These are phyloP conservation scores for Geodia barretti DNA, from an alignment of 37 sponge, comb jelly and placozoan genomes.

Conservation along the genomic window DNA sequence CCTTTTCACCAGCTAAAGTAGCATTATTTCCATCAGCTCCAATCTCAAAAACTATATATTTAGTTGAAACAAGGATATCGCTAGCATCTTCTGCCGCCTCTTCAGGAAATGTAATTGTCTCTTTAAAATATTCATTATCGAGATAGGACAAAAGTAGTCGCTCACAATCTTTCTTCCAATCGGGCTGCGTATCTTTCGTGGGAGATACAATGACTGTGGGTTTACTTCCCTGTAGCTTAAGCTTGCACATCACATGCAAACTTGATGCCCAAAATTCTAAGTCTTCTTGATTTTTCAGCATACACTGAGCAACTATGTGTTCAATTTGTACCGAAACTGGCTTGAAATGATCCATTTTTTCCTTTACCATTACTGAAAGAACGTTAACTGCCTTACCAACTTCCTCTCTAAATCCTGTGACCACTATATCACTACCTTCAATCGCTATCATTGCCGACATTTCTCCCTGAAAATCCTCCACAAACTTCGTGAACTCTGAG, in stretches of 20 bases:
- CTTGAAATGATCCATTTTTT: not conserved
- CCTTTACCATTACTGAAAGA: not conserved
- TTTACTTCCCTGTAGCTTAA: too few species aligned
- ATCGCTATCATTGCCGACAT: not conserved
- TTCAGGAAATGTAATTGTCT: not conserved
- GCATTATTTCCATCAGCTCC: not conserved
- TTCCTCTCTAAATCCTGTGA: not conserved
- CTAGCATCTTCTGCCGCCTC: not conserved
- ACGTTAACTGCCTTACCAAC: not conserved
- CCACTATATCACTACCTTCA: not conserved
- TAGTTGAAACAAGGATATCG: not conserved
- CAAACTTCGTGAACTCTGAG: not conserved
- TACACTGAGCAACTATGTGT: not conserved
- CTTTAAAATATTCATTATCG: not conserved
- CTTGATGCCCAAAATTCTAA: not conserved
- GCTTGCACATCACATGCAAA: not conserved
- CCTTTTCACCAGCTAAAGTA: constrained; percentile 2
- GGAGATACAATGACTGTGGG: not conserved
- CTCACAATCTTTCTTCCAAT: not conserved
- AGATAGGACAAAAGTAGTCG: not conserved
- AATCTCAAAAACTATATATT: not conserved
- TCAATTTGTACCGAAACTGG: not conserved
- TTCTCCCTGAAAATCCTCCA: not conserved
- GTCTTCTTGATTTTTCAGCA: not conserved
- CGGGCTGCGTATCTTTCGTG: not conserved